phyloP scores from a whole-genome alignment of 2,888 invertebrate genomes.

The Scaptomyza caliginosa region DNA sequence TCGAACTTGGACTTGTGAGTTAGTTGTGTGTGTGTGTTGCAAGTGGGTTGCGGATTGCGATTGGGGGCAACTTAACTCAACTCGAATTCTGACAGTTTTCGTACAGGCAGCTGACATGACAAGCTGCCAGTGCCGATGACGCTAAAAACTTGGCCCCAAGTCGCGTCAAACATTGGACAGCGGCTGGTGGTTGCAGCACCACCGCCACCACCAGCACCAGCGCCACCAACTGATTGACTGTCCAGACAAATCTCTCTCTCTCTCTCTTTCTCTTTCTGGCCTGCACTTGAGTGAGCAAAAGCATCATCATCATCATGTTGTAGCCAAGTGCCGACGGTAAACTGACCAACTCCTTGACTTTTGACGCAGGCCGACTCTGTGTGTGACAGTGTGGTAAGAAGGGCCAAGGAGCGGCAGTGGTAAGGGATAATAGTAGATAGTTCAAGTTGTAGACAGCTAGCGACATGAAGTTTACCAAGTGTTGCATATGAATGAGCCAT shows the following conservation, averaged over 20 bases:
- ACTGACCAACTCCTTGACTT: slow-evolving; percentile 21
- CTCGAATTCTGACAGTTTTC: slow-evolving; percentile 81
- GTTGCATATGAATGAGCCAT: slow-evolving; percentile 75
- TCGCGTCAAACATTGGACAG: slow-evolving; percentile 6
- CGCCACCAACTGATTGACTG: slow-evolving; percentile 59
- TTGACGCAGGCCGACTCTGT: slow-evolving; percentile 5
- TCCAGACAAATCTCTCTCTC: slow-evolving; percentile 24
- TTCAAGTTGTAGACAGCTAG: slow-evolving; percentile 6
- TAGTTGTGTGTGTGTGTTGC: slow-evolving; percentile 30
- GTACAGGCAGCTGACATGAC: slow-evolving; percentile 76
- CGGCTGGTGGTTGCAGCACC: slow-evolving; percentile 22
- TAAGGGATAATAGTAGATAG: not conserved
- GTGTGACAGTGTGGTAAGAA: not conserved
- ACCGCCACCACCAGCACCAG: slow-evolving; percentile 18
- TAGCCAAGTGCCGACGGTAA: slow-evolving; percentile 62
- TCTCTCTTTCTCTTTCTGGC: slow-evolving; percentile 5
- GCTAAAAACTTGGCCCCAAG: slow-evolving; percentile 66
- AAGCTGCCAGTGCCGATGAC: slow-evolving; percentile 77
- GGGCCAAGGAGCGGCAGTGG: not conserved
- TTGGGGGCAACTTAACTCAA: slow-evolving; percentile 20
- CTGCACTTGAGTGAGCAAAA: slow-evolving; percentile 32
- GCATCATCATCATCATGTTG: slow-evolving; percentile 18
- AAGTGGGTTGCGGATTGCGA: slow-evolving; percentile 19
- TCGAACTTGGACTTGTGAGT: slow-evolving; percentile 4
- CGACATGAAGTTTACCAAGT: slow-evolving; percentile 17